Evolutionary conservation across 2,888 invertebrate species (phyloP), one percentile per base, ranked within the genome.

Genomic region (Lithophane ornitopus): DNA sequence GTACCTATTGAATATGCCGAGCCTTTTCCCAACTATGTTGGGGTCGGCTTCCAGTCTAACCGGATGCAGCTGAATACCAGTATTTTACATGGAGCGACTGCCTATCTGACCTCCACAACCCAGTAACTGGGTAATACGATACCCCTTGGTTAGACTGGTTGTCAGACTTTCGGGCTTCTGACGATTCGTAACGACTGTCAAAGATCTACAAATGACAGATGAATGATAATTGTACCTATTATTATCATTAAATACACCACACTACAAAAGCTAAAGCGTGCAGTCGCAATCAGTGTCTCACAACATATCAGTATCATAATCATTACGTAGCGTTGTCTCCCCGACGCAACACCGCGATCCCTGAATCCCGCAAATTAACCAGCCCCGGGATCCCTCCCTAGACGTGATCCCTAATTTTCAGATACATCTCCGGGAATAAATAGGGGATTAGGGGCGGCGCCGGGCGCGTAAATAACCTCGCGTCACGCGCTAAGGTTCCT

Each of bases 351-450:
- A 84, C 85, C 88, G 85, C 81, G 82, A 84, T 81, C 83, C 85
- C 87, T 86, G 90, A 86, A 91, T 91, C 91, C 94, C 92, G 93
- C 95, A 95, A 95, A 95, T 95, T 95, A 95, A 94, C 94, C 94
- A 90, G 86, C 87, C 86, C 87, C 76, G 87, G 89, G 90, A 90
- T 71, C 70, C 74, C 82, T 91, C 90, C 92, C 92, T 88, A 91
- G 94, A 92, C 92, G 94, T 96, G 96, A 96, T 96, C 96, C 96
- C 96, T 96, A 96, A 96, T 96, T 96, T 96, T 95, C 95, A 95
- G 96, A 96, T 96, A 96, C 95, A 95, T 96, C 95, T 95, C 94
- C 89, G 92, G 92, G 95, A 95, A 96, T 96, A 96, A 96, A 96
- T 96, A 96, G 96, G 93, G 95, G 96, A 95, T 96, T 96, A 96